Conservation (phyloP, 1,140 invertebrate genomes). For the Bombus picipes region DNA sequence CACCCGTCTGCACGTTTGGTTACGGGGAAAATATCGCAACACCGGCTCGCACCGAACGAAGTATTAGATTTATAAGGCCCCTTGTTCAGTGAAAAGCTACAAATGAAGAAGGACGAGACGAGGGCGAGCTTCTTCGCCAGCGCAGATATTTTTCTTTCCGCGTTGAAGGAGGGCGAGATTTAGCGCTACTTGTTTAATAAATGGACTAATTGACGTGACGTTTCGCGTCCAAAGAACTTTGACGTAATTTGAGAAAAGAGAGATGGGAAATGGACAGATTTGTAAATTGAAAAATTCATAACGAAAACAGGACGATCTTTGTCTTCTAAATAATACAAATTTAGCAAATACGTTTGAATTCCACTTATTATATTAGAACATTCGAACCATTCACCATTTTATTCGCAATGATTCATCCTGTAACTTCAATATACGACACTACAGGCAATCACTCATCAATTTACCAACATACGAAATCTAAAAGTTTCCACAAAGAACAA, state of each 20-base stretch:
- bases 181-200: constrained; percentile 15
- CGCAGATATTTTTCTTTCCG: background rate
- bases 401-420: background rate
- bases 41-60: background rate
- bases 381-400: background rate
- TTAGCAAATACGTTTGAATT: background rate
- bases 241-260: background rate
- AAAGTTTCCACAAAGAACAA: constrained; percentile 4
- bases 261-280: background rate
- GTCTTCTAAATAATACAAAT: too few species aligned
- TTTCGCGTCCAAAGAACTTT: background rate
- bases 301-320: too few species aligned
- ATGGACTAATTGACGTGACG: constrained; percentile 4
- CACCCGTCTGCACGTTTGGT: constrained; percentile 23
- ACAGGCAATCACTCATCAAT: background rate
- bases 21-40: constrained; percentile 43
- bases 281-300: too few species aligned
- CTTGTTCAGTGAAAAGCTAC: constrained; percentile 50
- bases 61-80: constrained; percentile 44
- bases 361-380: background rate
- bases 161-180: background rate
- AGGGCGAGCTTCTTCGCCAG: background rate
- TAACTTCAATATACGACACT: background rate
- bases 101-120: constrained; percentile 38
- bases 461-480: background rate